Evolutionary conservation across 2,113 vertebrate genomes (phyloP).

Genomic region (Bubo blakistoni): DNA sequence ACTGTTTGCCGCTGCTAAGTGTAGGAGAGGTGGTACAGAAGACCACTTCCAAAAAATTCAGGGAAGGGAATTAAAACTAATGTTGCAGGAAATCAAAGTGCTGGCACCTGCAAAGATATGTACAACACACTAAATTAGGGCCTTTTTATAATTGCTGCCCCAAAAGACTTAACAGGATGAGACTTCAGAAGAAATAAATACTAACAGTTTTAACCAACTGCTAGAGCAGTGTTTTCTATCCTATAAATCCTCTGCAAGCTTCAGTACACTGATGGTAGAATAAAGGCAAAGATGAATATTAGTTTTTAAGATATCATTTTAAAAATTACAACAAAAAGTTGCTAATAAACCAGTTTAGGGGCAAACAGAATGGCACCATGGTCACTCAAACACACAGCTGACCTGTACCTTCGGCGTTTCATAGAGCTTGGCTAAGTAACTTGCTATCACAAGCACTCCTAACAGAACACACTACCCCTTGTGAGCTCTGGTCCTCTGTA

Average conservation of each 20-base stretch:
- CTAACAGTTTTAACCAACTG: neutral
- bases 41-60: neutral
- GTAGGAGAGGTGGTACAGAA: neutral
- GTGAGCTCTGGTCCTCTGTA: neutral
- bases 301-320: neutral
- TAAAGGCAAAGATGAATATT: neutral
- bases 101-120: neutral
- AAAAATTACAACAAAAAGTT: neutral
- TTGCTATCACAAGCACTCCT: neutral
- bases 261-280: neutral
- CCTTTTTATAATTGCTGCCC: neutral
- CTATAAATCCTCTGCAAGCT: neutral
- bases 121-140: neutral
- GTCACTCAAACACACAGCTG: neutral
- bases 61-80: neutral
- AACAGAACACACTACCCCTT: neutral
- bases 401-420: neutral
- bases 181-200: neutral
- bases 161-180: neutral
- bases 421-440: neutral
- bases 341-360: neutral
- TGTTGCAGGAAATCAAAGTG: neutral
- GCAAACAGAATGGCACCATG: neutral
- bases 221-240: neutral
- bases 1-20: neutral